Conservation (phyloP, 2,888 invertebrate genomes). For the Amblyjoppa proteus region DNA sequence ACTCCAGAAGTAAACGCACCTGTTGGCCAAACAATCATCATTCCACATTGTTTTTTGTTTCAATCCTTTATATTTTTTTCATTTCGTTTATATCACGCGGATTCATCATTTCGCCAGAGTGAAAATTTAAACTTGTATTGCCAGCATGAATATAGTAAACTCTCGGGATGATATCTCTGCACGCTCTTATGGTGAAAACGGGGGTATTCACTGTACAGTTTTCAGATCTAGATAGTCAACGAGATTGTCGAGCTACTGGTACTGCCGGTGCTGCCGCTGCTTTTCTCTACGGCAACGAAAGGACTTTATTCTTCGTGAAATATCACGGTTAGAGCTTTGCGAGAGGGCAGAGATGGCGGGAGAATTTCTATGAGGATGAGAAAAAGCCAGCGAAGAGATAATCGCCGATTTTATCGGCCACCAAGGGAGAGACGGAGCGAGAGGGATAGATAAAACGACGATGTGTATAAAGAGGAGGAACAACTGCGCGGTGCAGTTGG, state of each 20-base stretch:
- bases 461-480: conserved; percentile 39
- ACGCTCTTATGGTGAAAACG: conserved; percentile 40
- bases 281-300: conserved; percentile 47
- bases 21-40: conserved; percentile 66
- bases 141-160: conserved; percentile 42
- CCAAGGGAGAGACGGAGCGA: conserved; percentile 54
- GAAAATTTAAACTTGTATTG: conserved; percentile 42
- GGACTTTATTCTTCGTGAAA: conserved; percentile 65
- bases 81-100: conserved; percentile 25
- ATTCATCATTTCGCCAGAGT: conserved; percentile 56
- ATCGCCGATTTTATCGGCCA: conserved; percentile 69
- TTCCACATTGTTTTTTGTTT: conserved; percentile 19
- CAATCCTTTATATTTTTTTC: conserved; percentile 37
- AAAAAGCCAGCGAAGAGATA: conserved; percentile 66
- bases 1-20: conserved; percentile 62
- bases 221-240: conserved; percentile 63
- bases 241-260: conserved; percentile 62
- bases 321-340: conserved; percentile 55
- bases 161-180: conserved; percentile 59
- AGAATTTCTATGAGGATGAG: conserved; percentile 68
- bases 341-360: conserved; percentile 19
- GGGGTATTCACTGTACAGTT: conserved; percentile 55
- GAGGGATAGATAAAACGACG: conserved; percentile 39
- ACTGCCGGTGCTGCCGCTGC: conserved; percentile 47
- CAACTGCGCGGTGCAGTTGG: conserved; percentile 51